Base-by-base conservation (phyloP, 2,888 invertebrate species). In the Drosophila borealis region DNA sequence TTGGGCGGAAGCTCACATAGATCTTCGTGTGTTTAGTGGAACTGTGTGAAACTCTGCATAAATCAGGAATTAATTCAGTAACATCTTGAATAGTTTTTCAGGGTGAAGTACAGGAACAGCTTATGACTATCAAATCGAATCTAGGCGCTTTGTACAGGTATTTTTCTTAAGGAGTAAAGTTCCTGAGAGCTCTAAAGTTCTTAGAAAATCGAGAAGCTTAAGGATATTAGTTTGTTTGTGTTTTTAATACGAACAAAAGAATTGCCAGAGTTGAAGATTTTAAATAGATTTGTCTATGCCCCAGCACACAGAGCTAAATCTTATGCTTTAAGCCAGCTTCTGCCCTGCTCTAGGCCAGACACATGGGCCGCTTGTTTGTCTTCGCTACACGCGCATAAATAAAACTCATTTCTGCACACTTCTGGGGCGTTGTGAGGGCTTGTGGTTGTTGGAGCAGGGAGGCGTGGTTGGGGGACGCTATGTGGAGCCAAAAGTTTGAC, bases 301-400 rank as follows among this genome's bases (percentile, higher is more conserved):
- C 17, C 54, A 29, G 29, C 29, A 5, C 6, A 42, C 29, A 33
- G 17, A 44, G 25, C 33, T 56, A 29, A 2, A 8, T 11, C 14
- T 36, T 17, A 1, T 14, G 33, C 70, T 67, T 75, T 67, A 74
- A 70, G 62, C 42, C 55, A 59, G 66, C 49, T 63, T 25, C 51
- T 41, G 39, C 39, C 34, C 49, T 19, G 19, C 8, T n/a, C 13
- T 17, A n/a, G 44, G 19, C 33, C 59, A 6, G 53, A 36, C 56
- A 14, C 57, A 54, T 53, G 57, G 54, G 14, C 44, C 37, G 60
- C 64, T 70, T 84, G 68, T 87, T 81, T 83, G 81, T 81, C 74
- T 79, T 81, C 55, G 71, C 81, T 65, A 70, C 86, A 89, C 74
- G 80, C 73, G 86, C 85, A 85, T 88, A 85, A 85, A 85, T 85